phyloP scores from a whole-genome alignment of 2,797 vertebrate genomes.

The Pseudocheirus occidentalis region DNA sequence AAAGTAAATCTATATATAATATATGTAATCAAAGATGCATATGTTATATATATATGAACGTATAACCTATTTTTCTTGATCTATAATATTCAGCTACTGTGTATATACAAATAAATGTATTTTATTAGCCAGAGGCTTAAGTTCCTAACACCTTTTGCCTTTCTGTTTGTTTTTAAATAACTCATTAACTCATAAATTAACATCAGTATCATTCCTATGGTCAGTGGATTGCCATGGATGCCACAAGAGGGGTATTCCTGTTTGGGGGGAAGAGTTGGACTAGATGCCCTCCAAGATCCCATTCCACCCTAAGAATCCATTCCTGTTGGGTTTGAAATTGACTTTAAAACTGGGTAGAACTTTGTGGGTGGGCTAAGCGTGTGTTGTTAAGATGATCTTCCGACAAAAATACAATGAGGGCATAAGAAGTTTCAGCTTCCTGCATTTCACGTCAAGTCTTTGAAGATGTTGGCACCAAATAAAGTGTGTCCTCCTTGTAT shows the following conservation, averaged over 20 bases:
- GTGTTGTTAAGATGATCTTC: background rate
- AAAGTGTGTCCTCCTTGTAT: background rate
- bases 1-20: slow-evolving; percentile 79
- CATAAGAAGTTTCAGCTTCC: background rate
- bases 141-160: slow-evolving; percentile 64
- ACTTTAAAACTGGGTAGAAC: background rate
- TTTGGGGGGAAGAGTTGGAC: background rate
- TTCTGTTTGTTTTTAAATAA: slow-evolving; percentile 66
- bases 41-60: slow-evolving; percentile 80
- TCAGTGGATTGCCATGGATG: background rate
- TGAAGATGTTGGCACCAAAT: background rate
- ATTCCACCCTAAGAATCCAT: background rate
- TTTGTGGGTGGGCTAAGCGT: background rate
- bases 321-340: background rate
- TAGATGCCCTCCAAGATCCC: background rate
- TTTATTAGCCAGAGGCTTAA: slow-evolving; percentile 77
- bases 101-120: slow-evolving; percentile 82
- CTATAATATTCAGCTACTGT: slow-evolving; percentile 75
- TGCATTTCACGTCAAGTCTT: background rate
- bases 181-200: slow-evolving; percentile 7
- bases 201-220: background rate
- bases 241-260: background rate
- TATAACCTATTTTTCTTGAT: slow-evolving; percentile 80
- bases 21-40: slow-evolving; percentile 78
- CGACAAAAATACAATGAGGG: background rate